phyloP scores from a whole-genome alignment of 2,797 vertebrate species.

The Yasuhikotakia modesta region DNA sequence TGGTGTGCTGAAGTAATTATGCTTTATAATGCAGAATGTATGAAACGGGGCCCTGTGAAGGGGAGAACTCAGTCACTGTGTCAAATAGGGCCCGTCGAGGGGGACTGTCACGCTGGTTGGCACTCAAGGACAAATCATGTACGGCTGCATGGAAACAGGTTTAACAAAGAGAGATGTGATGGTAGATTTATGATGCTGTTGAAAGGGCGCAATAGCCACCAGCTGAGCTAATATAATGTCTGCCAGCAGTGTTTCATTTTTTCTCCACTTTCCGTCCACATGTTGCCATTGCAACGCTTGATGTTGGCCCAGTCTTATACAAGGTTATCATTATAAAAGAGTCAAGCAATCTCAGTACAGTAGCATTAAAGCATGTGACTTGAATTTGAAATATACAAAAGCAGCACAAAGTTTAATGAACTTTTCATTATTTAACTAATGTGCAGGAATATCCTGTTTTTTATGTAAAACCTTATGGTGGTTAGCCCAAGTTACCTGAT shows the following conservation, averaged over 20 bases:
- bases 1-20: background rate
- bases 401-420: too few relatives aligned
- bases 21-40: background rate
- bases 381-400: too few relatives aligned
- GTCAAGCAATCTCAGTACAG: background rate
- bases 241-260: background rate
- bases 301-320: background rate
- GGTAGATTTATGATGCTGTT: slow-evolving; percentile 1
- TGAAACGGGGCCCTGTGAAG: background rate
- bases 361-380: too few relatives aligned
- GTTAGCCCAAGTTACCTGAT: too few relatives aligned
- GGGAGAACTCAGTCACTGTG: background rate
- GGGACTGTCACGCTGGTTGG: background rate
- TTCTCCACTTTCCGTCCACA: background rate
- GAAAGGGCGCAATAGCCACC: background rate
- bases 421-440: too few relatives aligned
- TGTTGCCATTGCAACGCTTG: background rate
- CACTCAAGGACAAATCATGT: background rate
- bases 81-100: background rate
- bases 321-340: background rate
- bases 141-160: background rate
- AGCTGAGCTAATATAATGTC: background rate
- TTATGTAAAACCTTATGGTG: too few relatives aligned
- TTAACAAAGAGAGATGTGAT: background rate
- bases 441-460: too few relatives aligned